Percentiles rank a stretch among this genome's conserved stretches.
These are phyloP conservation scores for Lagorchestes hirsutus DNA, from an alignment of 2,797 vertebrate genomes.

Conservation along the genomic window DNA sequence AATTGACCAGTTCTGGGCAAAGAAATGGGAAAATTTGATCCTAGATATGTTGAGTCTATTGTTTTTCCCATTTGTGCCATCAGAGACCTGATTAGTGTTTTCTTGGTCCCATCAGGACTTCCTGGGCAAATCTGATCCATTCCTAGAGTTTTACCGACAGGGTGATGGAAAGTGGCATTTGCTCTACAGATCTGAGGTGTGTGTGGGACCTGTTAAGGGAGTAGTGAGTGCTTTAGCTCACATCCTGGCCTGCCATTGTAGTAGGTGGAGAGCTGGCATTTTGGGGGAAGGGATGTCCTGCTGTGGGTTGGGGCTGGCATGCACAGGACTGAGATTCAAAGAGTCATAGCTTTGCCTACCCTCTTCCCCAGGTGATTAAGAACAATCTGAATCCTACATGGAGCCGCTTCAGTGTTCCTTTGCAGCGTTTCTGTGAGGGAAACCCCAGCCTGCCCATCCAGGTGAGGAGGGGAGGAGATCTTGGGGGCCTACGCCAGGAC, in stretches of 20 bases:
- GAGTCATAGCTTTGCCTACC: not conserved
- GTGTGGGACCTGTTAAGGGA: constrained; percentile 79
- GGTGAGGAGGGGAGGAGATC: constrained; percentile 82
- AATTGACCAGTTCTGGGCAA: not conserved
- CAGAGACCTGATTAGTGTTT: constrained; percentile 11
- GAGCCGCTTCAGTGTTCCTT: constrained; percentile 91
- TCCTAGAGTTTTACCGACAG: constrained; percentile 93
- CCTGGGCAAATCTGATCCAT: constrained; percentile 96
- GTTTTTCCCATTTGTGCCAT: not conserved
- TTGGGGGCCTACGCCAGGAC: not conserved
- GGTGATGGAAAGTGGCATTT: constrained; percentile 91
- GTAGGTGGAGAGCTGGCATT: constrained; percentile 34
- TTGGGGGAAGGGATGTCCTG: not conserved
- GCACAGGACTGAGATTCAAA: constrained; percentile 14
- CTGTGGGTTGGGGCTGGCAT: not conserved
- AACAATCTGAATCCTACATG: constrained; percentile 95
- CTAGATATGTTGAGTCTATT: not conserved
- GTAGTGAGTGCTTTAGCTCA: not conserved
- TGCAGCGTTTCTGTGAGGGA: constrained; percentile 93
- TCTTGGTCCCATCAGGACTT: constrained; percentile 88
- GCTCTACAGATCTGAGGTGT: constrained; percentile 94
- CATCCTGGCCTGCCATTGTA: not conserved
- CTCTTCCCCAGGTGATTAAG: constrained; percentile 91
- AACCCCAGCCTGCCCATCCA: constrained; percentile 91
- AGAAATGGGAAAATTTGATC: not conserved